phyloP scores from a whole-genome alignment of 2,797 vertebrate species.

The Chaetophractus vellerosus region DNA sequence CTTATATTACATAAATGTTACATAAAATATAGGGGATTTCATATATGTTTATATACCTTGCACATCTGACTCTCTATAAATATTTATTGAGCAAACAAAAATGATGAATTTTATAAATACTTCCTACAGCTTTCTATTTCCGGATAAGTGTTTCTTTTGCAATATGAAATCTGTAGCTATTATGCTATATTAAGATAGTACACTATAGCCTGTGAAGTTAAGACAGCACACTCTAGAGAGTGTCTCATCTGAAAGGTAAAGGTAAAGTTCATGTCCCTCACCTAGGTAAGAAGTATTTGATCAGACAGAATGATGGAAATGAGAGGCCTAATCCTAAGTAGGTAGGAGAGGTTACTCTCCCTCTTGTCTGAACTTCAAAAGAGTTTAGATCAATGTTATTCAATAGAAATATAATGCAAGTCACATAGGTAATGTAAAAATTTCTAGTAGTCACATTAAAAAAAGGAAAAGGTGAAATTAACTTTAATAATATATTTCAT shows the following conservation, averaged over 20 bases:
- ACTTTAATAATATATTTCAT: not conserved
- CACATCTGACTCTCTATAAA: not conserved
- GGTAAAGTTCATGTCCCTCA: not conserved
- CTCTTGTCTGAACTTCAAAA: not conserved
- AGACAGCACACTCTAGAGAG: not conserved
- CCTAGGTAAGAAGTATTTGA: not conserved
- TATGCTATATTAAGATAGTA: not conserved
- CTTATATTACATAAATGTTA: too few species aligned
- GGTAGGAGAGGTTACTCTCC: not conserved
- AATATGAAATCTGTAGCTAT: not conserved
- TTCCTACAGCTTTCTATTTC: not conserved
- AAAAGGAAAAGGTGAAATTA: not conserved
- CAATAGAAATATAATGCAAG: not conserved
- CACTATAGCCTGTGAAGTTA: not conserved
- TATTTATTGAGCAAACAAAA: conserved; percentile 20
- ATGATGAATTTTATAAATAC: not conserved
- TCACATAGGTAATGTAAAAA: not conserved
- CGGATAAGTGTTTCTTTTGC: not conserved
- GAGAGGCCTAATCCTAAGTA: not conserved
- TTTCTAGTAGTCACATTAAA: not conserved
- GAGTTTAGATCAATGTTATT: not conserved
- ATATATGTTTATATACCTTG: not conserved
- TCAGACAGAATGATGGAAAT: not conserved
- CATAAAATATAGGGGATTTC: not conserved
- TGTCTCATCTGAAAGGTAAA: not conserved